Percentiles rank a stretch among this genome's conserved stretches.
phyloP scores from a whole-genome alignment of 2,113 vertebrate species.

The Dendrocopos noguchii region DNA sequence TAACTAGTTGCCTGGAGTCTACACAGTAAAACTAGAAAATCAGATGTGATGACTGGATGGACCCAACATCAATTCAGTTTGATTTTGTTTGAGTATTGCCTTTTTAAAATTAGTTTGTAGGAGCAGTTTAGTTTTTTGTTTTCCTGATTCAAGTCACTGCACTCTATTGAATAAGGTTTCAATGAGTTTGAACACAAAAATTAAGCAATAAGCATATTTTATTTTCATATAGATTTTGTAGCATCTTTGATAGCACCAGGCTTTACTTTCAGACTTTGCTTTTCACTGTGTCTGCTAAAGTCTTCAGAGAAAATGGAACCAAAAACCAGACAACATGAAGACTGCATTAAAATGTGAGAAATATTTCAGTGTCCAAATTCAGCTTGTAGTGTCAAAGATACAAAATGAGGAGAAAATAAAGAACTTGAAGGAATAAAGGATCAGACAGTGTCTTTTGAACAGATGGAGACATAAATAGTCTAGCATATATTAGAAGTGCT shows the following conservation, averaged over 20 bases:
- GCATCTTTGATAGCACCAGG: not conserved
- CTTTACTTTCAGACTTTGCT: not conserved
- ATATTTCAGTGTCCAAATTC: constrained; percentile 19
- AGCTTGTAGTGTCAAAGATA: not conserved
- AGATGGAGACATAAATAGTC: constrained; percentile 48
- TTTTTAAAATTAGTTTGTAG: not conserved
- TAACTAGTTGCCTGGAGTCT: not conserved
- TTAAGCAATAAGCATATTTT: not conserved
- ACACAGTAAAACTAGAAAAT: not conserved
- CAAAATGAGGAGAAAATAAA: constrained; percentile 28
- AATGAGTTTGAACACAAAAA: not conserved
- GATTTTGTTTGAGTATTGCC: not conserved
- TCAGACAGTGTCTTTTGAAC: constrained; percentile 35
- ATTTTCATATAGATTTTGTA: not conserved
- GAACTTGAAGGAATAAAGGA: constrained; percentile 9
- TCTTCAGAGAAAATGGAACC: not conserved
- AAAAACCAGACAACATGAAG: not conserved
- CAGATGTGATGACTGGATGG: not conserved
- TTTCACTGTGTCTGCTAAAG: not conserved
- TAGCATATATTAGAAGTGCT: constrained; percentile 41
- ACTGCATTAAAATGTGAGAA: constrained; percentile 24
- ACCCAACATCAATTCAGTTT: not conserved
- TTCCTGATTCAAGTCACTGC: not conserved
- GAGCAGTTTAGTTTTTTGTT: constrained; percentile 1
- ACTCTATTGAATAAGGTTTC: not conserved